Base-by-base conservation (phyloP, 2,797 vertebrate genomes). In the Esox lucius region DNA sequence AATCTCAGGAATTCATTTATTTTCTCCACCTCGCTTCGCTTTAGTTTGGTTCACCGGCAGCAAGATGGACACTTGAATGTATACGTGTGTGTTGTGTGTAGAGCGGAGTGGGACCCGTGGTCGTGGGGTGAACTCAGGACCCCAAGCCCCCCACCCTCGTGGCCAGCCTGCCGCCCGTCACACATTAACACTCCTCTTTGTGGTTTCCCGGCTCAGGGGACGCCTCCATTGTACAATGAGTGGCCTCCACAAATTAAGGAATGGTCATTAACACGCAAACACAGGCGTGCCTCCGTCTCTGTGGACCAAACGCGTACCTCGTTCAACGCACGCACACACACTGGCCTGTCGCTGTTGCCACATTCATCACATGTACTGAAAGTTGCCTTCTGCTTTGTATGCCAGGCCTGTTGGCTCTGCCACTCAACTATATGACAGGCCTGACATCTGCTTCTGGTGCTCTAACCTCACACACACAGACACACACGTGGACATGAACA, bases 351-450 rank as follows among this genome's bases (percentile, higher is more conserved):
- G 13, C 19, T 19, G 15, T 66, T 71, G 61, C 80, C 76, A 72
- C 83, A 78, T 91, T 88, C 89, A 89, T 93, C 88, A 86, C 82
- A 86, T 83, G 80, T 92, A 92, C 91, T 91, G 87, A 92, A 78
- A 88, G 83, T 85, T 82, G 90, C 80, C 67, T 87, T 89, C 80
- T 74, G 80, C 53, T 88, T 82, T 72, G 6, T 84, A 84, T 80
- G 74, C 81, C 87, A 85, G 79, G 66, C 89, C 90, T 91, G 84
- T 85, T 88, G 78, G 87, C 87, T 81, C 81, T 90, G 85, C 91
- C 90, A 89, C 86, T 91, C 83, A 86, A 81, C 92, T 83, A 91
- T 90, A 80, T 90, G 90, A 87, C 88, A 84, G 88, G 84, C 85
- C 81, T 92, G 80, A 78, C 91, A 91, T 91, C 91, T 91, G 72